Evolutionary conservation across 2,113 vertebrate species (phyloP).

Genomic region (Condylura cristata): DNA sequence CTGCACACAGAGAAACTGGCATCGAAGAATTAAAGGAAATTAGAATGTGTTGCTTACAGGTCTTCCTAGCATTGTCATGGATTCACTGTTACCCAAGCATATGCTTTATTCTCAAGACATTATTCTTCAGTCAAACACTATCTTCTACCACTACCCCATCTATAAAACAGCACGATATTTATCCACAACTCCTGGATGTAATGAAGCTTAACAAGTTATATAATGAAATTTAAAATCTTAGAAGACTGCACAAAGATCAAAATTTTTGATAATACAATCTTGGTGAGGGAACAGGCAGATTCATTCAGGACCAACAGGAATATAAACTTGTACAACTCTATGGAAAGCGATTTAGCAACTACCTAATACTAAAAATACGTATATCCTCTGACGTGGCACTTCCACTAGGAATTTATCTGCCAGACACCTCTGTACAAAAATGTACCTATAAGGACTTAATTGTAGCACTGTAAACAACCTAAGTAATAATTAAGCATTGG

Average conservation of each 20-base stretch:
- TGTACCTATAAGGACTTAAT: not conserved
- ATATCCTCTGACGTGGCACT: not conserved
- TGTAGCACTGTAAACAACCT: slow-evolving; percentile 23
- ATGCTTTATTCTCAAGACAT: not conserved
- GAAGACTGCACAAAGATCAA: not conserved
- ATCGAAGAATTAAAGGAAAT: not conserved
- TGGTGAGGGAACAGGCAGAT: slow-evolving; percentile 25
- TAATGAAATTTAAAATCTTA: slow-evolving; percentile 45
- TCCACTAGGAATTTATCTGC: slow-evolving; percentile 37
- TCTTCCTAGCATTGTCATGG: not conserved
- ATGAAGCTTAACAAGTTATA: slow-evolving; percentile 49
- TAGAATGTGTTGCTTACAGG: not conserved
- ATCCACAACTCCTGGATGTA: slow-evolving; percentile 8
- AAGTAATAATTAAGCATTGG: not conserved
- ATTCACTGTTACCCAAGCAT: not conserved
- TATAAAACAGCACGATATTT: not conserved
- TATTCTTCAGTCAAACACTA: not conserved
- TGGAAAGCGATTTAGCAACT: not conserved
- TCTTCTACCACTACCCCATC: not conserved
- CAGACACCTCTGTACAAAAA: slow-evolving; percentile 23
- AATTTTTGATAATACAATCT: not conserved
- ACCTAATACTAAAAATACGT: slow-evolving; percentile 35
- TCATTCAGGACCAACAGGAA: not conserved
- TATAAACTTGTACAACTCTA: slow-evolving; percentile 1
- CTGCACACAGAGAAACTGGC: not conserved